phyloP scores from a whole-genome alignment of 2,797 vertebrate species.

The Coendou prehensilis region DNA sequence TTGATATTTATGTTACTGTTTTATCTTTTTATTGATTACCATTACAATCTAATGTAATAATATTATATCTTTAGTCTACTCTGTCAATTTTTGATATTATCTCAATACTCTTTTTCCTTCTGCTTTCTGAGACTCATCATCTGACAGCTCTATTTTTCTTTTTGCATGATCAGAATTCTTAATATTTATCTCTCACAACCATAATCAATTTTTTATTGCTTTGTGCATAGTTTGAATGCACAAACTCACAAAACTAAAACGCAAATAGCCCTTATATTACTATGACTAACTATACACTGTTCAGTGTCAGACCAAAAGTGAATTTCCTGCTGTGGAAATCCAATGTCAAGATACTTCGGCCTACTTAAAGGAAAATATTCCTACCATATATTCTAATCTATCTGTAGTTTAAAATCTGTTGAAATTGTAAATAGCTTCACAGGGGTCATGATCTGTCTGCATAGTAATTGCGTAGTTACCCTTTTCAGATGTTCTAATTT shows the following conservation, averaged over 20 bases:
- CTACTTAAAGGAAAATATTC: neutral
- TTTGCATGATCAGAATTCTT: conserved; percentile 13
- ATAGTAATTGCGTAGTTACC: neutral
- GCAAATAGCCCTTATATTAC: neutral
- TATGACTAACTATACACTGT: neutral
- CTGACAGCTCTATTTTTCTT: conserved; percentile 20
- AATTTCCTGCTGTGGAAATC: neutral
- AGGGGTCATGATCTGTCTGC: neutral
- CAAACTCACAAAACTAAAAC: neutral
- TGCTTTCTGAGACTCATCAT: conserved; percentile 30
- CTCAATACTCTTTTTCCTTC: conserved; percentile 1
- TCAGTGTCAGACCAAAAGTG: neutral
- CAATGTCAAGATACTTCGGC: neutral
- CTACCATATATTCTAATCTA: neutral
- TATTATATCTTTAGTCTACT: neutral
- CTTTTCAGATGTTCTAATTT: neutral
- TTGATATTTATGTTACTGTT: conserved; percentile 18
- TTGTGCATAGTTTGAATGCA: neutral
- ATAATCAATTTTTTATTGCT: conserved; percentile 6
- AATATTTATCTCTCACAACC: neutral
- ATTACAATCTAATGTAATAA: conserved; percentile 12
- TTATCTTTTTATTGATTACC: conserved; percentile 25
- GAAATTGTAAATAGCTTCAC: conserved; percentile 11
- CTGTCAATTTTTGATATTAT: neutral
- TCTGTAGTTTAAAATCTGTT: neutral